Percentiles rank a stretch among this genome's conserved stretches.
phyloP scores from a whole-genome alignment of 1,140 invertebrate species.

The Saccostrea echinata region DNA sequence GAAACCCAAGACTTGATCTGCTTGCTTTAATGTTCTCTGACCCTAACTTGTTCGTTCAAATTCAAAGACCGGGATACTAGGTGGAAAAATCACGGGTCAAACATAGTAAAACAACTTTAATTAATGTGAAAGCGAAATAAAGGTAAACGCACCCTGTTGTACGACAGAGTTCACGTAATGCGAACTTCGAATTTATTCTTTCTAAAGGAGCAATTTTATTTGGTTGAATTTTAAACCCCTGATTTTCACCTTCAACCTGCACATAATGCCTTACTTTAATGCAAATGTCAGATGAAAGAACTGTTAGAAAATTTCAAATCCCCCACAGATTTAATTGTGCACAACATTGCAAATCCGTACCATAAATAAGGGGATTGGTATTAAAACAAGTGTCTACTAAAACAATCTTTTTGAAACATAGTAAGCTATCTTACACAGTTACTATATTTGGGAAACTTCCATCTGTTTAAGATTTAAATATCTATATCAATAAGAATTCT shows the following conservation, averaged over 20 bases:
- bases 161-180: neutral
- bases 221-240: conserved; percentile 4
- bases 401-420: too few relatives aligned
- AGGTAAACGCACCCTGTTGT: neutral
- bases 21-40: conserved; percentile 9
- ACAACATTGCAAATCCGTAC: neutral
- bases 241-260: conserved; percentile 5
- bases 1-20: neutral
- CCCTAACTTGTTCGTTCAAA: neutral
- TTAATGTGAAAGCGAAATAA: conserved; percentile 14
- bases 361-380: neutral
- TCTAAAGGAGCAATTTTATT: conserved; percentile 15
- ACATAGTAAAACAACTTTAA: neutral
- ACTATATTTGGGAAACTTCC: too few relatives aligned
- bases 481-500: too few relatives aligned
- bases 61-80: conserved; percentile 1
- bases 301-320: neutral
- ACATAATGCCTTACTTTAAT: neutral
- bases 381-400: too few relatives aligned
- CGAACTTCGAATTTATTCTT: neutral
- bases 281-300: conserved; percentile 15
- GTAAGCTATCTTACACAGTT: too few relatives aligned
- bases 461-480: too few relatives aligned
- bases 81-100: conserved; percentile 13
- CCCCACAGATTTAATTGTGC: neutral